Evolutionary conservation across 2,113 vertebrate genomes (phyloP), one percentile per base, ranked within the genome.

Genomic region (Machaerirhynchus nigripectus): DNA sequence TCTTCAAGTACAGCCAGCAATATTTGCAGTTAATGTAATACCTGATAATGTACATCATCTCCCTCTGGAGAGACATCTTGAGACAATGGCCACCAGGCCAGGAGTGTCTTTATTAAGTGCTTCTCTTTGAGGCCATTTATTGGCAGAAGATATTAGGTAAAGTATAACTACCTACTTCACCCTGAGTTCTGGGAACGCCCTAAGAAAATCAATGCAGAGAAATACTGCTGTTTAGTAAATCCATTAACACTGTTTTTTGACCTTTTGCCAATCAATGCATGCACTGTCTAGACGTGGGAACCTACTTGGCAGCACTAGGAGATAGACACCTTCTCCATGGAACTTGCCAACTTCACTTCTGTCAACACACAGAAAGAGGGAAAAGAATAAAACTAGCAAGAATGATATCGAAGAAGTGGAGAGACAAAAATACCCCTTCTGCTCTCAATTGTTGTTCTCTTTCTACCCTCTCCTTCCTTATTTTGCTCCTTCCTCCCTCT

Each of bases 221-320:
- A 97, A 95, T 47, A 24, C 9, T 85, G 42, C 37, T 88, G 35
- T 52, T 96, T 76, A 90, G 61, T 81, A 87, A 95, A 96, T 70
- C 47, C 53, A 93, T 94, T 92, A 79, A 39, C 56, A 67, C 55
- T 17, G 5, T 69, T 71, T 71, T 69, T 80, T 94, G 86, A 56
- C 27, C 22, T 56, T 79, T 89, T 61, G 26, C 84, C 93, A 95
- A 23, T 21, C 14, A 18, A 31, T 87, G 13, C 70, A n/a, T 39
- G 46, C 63, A 47, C 40, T 0, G 12, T 89, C 94, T 94, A 92
- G 69, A 92, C 9, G 12, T 18, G 31, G 78, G 63, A 96, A 77
- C 61, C 50, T 39, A 70, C 79, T 75, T 94, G 84, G 50, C 89
- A 74, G 46, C 0, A 0, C 9, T 6, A 49, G 28, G 30, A 92